A percentile compares a stretch with the other conserved stretches of the same genome.
Conservation (phyloP, 2,113 vertebrate species). For the Galeopterus variegatus region DNA sequence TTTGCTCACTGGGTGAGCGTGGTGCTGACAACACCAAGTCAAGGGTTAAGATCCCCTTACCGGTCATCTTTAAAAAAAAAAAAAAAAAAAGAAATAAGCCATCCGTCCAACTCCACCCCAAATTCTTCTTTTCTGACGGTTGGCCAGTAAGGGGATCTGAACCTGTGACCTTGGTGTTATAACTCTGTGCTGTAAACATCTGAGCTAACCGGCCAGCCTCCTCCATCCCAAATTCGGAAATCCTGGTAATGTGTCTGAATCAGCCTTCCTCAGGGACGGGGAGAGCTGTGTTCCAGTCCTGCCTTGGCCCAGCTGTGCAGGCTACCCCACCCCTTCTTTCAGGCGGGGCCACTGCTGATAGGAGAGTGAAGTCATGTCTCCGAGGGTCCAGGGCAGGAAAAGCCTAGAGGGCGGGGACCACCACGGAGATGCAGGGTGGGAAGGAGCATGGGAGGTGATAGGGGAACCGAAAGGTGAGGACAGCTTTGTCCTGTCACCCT, state of each 20-base stretch:
- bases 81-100: not conserved
- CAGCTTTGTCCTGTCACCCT: not conserved
- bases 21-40: too few species aligned
- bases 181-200: too few species aligned
- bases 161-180: too few species aligned
- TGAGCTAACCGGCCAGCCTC: too few species aligned
- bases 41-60: too few species aligned
- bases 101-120: not conserved
- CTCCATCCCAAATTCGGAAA: not conserved
- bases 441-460: not conserved
- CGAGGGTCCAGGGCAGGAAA: constrained; percentile 11
- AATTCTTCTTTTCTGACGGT: not conserved
- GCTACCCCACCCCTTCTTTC: not conserved
- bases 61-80: too few species aligned
- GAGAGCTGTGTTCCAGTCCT: not conserved
- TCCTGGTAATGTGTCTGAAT: not conserved
- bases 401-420: not conserved
- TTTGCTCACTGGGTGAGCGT: too few species aligned
- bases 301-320: not conserved
- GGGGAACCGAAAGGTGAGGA: not conserved
- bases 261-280: not conserved
- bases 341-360: not conserved
- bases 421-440: not conserved
- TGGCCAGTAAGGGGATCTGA: too few species aligned
- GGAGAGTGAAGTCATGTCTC: constrained; percentile 38